Base-by-base conservation (phyloP, 2,113 vertebrate species). In the Aldabrachelys gigantea region DNA sequence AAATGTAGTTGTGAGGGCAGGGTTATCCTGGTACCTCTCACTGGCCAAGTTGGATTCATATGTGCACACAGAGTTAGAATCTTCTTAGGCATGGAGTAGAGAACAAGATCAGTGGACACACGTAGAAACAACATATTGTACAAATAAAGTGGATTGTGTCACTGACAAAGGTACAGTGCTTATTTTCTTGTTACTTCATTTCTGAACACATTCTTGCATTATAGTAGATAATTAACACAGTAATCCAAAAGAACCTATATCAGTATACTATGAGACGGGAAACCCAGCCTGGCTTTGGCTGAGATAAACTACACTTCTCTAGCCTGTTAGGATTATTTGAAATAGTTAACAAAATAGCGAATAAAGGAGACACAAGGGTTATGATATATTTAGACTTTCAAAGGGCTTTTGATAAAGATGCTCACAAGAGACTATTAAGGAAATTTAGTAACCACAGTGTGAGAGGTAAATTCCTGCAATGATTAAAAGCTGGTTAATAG, bases 331-430 rank as follows among this genome's bases (percentile, higher is more conserved):
- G 52, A 91, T 69, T 95, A 96, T 94, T 92, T 72, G 65, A 95
- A 92, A 88, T 50, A 11, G 47, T 90, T 89, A 96, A 94, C 35
- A 92, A 88, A 92, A 84, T 5, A 90, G 29, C 29, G 80, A 31
- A 72, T 81, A 56, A 80, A 82, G 62, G 92, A 94, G 38, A 0
- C 88, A 75, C 6, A 82, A 89, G 57, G 1, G 87, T 52, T 53
- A 65, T 38, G 10, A 94, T 76, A 88, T 21, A 88, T 89, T 52
- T 93, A 85, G 80, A 85, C 6, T 88, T 97, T 69, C 87, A 91
- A 88, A 97, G 88, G 72, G 87, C 89, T 95, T 96, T 96, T 95
- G 96, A 92, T 92, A 94, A 89, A 94, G 52, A n/a, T 86, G 78
- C 91, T 91, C 91, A 90, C 89, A 93, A 94, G 78, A 94, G 84